Percentiles rank a stretch among this genome's conserved stretches.
These are phyloP conservation scores for Diachasma alloeum DNA, from an alignment of 1,140 invertebrate genomes.

Conservation along the genomic window DNA sequence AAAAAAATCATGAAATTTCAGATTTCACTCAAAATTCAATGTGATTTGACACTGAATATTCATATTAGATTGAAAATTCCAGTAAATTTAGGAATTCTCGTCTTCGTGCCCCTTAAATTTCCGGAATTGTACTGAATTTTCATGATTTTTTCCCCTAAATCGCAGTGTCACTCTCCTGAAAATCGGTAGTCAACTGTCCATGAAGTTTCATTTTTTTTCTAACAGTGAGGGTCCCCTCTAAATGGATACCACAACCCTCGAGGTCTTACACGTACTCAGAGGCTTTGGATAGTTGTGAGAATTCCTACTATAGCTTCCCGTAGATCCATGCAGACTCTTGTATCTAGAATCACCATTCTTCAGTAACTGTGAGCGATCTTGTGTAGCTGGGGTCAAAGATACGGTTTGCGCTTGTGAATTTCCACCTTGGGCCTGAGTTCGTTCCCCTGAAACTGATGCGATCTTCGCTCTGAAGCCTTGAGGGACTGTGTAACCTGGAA, in stretches of 20 bases:
- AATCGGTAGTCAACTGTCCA: no score
- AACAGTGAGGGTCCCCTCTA: no score
- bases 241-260: neutral
- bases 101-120: no score
- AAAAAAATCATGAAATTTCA: no score
- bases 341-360: slow-evolving; percentile 43
- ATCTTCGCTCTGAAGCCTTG: slow-evolving; percentile 73
- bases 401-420: slow-evolving; percentile 74
- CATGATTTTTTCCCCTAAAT: no score
- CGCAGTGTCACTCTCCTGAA: no score
- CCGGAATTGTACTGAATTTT: no score
- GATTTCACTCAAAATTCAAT: no score
- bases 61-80: no score
- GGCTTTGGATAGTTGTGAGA: neutral
- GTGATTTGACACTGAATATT: no score
- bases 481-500: slow-evolving; percentile 73
- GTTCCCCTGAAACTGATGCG: slow-evolving; percentile 68
- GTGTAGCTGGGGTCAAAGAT: slow-evolving; percentile 60
- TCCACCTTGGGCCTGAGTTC: slow-evolving; percentile 67
- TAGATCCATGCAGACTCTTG: slow-evolving; percentile 37
- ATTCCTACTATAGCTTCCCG: neutral
- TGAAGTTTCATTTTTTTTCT: no score
- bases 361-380: slow-evolving; percentile 24
- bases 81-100: no score
- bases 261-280: slow-evolving; percentile 26